phyloP scores from a whole-genome alignment of 1,140 invertebrate species.

The Littorina saxatilis region DNA sequence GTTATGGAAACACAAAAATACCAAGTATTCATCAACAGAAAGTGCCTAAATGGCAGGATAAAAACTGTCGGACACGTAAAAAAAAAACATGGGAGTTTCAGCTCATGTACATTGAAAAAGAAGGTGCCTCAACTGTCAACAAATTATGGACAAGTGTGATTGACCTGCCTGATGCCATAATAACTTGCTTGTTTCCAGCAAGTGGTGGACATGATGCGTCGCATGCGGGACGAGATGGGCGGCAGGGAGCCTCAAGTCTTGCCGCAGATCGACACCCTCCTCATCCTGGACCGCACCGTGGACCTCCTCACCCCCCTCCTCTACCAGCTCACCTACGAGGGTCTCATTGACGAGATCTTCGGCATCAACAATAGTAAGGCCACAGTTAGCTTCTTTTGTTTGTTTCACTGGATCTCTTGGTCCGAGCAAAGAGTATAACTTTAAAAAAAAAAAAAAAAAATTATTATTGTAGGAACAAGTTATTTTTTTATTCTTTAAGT shows the following conservation, averaged over 20 bases:
- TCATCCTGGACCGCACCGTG: constrained; percentile 91
- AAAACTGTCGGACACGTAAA: no score
- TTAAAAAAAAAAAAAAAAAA: background rate
- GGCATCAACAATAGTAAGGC: constrained; percentile 79
- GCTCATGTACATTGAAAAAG: no score
- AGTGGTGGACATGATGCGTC: constrained; percentile 91
- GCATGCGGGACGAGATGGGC: constrained; percentile 84
- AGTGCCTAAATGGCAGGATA: no score
- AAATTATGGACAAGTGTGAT: no score
- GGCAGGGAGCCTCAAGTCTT: constrained; percentile 75
- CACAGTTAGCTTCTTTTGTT: no score
- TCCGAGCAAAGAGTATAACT: no score
- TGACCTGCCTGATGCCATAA: no score
- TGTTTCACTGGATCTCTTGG: background rate
- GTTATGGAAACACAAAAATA: no score
- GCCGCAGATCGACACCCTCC: constrained; percentile 89
- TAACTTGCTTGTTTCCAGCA: constrained; percentile 79
- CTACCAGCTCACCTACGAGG: constrained; percentile 98
- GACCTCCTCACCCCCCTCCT: constrained; percentile 95
- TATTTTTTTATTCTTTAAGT: constrained; percentile 24
- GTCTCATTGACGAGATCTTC: constrained; percentile 95
- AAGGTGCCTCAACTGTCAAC: no score
- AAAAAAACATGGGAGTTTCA: no score
- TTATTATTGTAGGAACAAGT: background rate
- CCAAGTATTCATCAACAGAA: no score